A percentile compares a stretch with the other conserved stretches of the same genome.
Conservation (phyloP, 2,797 vertebrate species). For the Aldrovandia affinis region DNA sequence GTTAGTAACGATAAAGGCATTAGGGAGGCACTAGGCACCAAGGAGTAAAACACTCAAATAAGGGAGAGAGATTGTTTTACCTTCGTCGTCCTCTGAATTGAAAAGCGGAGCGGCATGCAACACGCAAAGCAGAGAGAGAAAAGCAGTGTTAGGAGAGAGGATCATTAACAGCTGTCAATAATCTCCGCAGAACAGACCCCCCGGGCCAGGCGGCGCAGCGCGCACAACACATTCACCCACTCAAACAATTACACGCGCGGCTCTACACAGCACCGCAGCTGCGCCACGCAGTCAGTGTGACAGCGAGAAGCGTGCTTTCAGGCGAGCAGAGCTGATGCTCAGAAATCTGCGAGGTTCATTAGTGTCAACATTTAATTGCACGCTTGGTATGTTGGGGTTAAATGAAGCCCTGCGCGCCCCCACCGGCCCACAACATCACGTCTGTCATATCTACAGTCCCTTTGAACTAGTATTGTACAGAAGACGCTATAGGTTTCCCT, state of each 20-base stretch:
- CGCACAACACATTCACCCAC: neutral
- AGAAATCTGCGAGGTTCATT: neutral
- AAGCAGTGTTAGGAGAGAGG: constrained; percentile 76
- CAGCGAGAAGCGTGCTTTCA: neutral
- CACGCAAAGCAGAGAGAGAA: constrained; percentile 88
- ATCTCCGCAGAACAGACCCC: neutral
- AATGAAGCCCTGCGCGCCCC: neutral
- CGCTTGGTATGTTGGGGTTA: neutral
- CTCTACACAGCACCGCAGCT: neutral
- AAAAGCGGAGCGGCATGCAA: constrained; percentile 91
- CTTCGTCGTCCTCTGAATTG: constrained; percentile 92
- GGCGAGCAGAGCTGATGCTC: too few species aligned
- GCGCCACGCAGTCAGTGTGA: neutral
- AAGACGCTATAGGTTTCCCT: neutral
- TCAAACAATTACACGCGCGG: neutral
- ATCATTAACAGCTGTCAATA: constrained; percentile 34
- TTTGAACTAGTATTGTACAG: constrained; percentile 12
- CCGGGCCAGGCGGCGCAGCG: too few species aligned
- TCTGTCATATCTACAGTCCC: neutral
- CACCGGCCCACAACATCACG: neutral
- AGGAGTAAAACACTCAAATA: constrained; percentile 42
- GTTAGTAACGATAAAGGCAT: constrained; percentile 58
- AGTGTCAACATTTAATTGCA: neutral
- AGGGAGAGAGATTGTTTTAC: constrained; percentile 75
- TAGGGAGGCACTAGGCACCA: constrained; percentile 53